A percentile compares a stretch with the other conserved stretches of the same genome.
These are phyloP conservation scores for Cataglyphis hispanica DNA, from an alignment of 1,140 invertebrate genomes.

Conservation along the genomic window DNA sequence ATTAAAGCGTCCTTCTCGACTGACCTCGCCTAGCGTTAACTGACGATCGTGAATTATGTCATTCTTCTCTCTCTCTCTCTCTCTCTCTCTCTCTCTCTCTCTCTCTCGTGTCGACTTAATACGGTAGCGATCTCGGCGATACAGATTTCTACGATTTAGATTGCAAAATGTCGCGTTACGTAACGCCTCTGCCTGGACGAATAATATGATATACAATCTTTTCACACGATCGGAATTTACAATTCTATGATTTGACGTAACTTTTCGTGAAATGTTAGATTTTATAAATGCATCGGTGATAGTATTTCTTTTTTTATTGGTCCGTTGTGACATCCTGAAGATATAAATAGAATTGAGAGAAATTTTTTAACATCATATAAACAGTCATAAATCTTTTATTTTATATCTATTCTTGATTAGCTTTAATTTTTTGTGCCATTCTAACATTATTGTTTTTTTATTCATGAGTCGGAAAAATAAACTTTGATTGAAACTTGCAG, in stretches of 20 bases:
- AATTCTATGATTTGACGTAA: slow-evolving; percentile 11
- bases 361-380: background rate
- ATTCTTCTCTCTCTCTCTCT: background rate
- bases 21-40: slow-evolving; percentile 46
- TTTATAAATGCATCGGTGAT: background rate
- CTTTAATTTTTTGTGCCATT: background rate
- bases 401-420: background rate
- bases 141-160: slow-evolving; percentile 43
- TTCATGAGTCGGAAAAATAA: background rate
- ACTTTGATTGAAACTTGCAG: background rate
- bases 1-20: slow-evolving; percentile 51
- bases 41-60: slow-evolving; percentile 42
- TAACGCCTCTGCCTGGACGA: background rate
- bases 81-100: too few relatives aligned
- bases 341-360: background rate
- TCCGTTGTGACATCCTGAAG: too few relatives aligned
- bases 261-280: background rate
- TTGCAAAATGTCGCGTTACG: slow-evolving; percentile 7
- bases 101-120: background rate
- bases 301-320: background rate
- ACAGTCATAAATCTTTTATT: background rate
- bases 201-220: slow-evolving; percentile 25
- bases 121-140: slow-evolving; percentile 20
- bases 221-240: slow-evolving; percentile 32
- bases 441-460: background rate